Conservation (phyloP, 35 echinoderm and acorn worm genomes). For the Strongylocentrotus purpuratus region DNA sequence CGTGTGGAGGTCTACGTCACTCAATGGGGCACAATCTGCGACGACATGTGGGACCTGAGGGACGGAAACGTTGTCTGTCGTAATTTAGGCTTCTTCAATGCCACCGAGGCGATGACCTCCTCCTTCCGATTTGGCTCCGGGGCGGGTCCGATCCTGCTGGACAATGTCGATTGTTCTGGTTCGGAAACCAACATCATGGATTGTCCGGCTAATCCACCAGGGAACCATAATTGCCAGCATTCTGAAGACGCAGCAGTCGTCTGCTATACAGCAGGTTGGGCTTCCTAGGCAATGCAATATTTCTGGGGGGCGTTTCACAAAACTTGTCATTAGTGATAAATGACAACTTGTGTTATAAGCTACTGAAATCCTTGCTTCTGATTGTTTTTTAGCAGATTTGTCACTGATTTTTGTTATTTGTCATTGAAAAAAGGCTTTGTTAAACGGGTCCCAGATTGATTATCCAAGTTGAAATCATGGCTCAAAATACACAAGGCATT, state of each 20-base stretch:
- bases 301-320: too few species aligned
- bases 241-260: conserved; percentile 57
- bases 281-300: not conserved
- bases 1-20: not conserved
- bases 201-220: not conserved
- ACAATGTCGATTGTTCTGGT: conserved; percentile 33
- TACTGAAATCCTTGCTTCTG: too few species aligned
- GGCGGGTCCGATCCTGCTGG: not conserved
- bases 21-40: conserved; percentile 17
- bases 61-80: conserved; percentile 38
- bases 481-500: too few species aligned
- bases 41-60: not conserved
- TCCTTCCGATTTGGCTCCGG: conserved; percentile 30
- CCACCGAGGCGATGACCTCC: not conserved
- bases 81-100: conserved; percentile 23
- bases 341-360: too few species aligned
- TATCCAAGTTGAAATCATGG: too few species aligned
- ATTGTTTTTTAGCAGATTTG: too few species aligned
- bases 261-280: conserved; percentile 14
- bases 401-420: too few species aligned
- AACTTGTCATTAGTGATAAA: too few species aligned
- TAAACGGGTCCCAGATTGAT: too few species aligned
- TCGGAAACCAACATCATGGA: not conserved
- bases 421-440: too few species aligned
- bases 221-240: conserved; percentile 49